A percentile compares a stretch with the other conserved stretches of the same genome.
Conservation (phyloP, 2,797 vertebrate species). For the Eospalax fontanierii region DNA sequence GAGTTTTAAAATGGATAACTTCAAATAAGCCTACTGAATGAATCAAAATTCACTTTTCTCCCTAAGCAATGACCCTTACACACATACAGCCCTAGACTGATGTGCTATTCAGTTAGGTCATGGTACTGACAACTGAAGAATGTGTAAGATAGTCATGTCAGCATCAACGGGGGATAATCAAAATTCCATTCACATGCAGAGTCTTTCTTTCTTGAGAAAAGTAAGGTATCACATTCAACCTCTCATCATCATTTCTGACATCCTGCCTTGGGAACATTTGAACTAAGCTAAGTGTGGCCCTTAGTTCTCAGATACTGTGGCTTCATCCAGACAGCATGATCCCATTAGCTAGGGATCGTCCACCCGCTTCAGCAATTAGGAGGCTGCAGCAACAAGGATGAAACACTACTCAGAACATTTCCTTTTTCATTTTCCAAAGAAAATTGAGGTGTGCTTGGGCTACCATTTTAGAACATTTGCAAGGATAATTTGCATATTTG, state of each 20-base stretch:
- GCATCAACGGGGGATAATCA: background rate
- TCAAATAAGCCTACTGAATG: background rate
- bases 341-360: background rate
- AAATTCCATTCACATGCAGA: background rate
- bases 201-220: background rate
- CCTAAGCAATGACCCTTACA: background rate
- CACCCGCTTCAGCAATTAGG: background rate
- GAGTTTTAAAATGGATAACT: background rate
- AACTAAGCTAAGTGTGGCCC: background rate
- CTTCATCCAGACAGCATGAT: background rate
- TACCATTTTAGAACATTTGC: background rate
- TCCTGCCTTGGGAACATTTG: background rate
- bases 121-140: background rate
- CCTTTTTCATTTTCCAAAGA: background rate
- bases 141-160: background rate
- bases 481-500: background rate
- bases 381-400: background rate
- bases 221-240: accelerated
- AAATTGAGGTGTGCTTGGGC: background rate
- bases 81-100: background rate
- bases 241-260: background rate
- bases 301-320: background rate
- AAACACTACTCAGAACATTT: background rate
- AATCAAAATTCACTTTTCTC: background rate
- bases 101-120: background rate